Conservation (phyloP, 92 coral and sea anemone genomes). For the Epizoanthus illoricatus region DNA sequence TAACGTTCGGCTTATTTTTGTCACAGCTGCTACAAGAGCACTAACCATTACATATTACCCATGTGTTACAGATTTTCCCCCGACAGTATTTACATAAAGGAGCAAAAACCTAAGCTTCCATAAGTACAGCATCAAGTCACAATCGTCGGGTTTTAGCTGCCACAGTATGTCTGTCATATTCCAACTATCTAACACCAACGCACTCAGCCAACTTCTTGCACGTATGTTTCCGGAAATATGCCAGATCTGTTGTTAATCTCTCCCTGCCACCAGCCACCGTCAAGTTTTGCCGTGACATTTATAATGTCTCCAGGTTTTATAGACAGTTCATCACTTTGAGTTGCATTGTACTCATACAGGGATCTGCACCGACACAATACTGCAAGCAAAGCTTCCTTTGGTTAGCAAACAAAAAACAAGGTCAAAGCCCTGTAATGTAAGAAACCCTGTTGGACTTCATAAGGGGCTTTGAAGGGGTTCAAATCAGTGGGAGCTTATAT, state of each 20-base stretch:
- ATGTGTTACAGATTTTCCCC: too few relatives aligned
- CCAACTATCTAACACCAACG: background rate
- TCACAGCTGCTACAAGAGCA: too few relatives aligned
- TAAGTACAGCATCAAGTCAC: too few relatives aligned
- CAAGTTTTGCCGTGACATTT: constrained; percentile 72
- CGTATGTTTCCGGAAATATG: constrained; percentile 91
- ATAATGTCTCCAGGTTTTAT: constrained; percentile 85
- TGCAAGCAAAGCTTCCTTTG: constrained; percentile 13
- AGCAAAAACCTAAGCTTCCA: too few relatives aligned
- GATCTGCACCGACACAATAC: constrained; percentile 79
- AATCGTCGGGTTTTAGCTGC: too few relatives aligned
- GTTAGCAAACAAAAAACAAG: background rate
- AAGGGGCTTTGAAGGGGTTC: background rate
- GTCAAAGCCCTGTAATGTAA: background rate
- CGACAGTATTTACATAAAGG: too few relatives aligned
- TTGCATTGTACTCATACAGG: constrained; percentile 83
- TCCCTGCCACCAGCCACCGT: constrained; percentile 97
- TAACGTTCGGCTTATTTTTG: too few relatives aligned
- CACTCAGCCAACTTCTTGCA: constrained; percentile 75
- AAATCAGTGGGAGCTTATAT: background rate
- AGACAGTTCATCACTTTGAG: constrained; percentile 87
- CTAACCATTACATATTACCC: too few relatives aligned
- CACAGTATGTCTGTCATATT: too few relatives aligned
- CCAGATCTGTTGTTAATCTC: constrained; percentile 81
- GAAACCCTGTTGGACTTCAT: background rate